Evolutionary conservation across 1,140 invertebrate species (phyloP), one percentile per base, ranked within the genome.

Genomic region (Megathymus violae): DNA sequence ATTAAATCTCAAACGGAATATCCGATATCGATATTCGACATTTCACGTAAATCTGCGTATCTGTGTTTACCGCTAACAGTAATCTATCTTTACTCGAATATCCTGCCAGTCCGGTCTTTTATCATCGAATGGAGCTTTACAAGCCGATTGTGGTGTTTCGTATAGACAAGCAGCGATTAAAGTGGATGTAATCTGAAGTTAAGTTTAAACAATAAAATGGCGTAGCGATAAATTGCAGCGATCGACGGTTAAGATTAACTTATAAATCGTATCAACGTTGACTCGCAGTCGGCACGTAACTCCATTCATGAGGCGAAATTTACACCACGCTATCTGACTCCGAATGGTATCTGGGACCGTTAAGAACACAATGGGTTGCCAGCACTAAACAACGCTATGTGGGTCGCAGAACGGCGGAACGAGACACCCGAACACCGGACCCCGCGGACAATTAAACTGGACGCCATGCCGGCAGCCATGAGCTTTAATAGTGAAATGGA

Each of bases 311-410:
- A 43, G 47, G 40, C 50, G 41, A 52, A 52, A 62, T 52, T 46
- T 62, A 41, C 38, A 62, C 40, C 40, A 27, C 52, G 52, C 40
- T 56, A 56, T 56, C 52, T 56, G 52, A 56, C 52, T 56, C 52
- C 40, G 52, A 67, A 69, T 72, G 71, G 52, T 76, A 69, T 69
- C 69, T 69, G 41, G 51, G 62, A 82, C 80, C 80, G 77, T 82
- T 82, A 82, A 69, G 56, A 70, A 69, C 60, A 80, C 80, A 80
- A 79, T 80, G 71, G 75, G 66, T 60, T 52, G 66, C 62, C 61
- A 64, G 69, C 54, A 62, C 65, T 75, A 74, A 80, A 73, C 78
- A 71, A 73, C 73, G 74, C 70, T 75, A 82, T 80, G 74, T 82
- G 72, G 76, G 72, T 75, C 79, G 74, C 48, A n/a, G 62, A 65